Evolutionary conservation across 1,140 invertebrate species (phyloP), one percentile per base, ranked within the genome.

Genomic region (Daktulosphaira vitifoliae): DNA sequence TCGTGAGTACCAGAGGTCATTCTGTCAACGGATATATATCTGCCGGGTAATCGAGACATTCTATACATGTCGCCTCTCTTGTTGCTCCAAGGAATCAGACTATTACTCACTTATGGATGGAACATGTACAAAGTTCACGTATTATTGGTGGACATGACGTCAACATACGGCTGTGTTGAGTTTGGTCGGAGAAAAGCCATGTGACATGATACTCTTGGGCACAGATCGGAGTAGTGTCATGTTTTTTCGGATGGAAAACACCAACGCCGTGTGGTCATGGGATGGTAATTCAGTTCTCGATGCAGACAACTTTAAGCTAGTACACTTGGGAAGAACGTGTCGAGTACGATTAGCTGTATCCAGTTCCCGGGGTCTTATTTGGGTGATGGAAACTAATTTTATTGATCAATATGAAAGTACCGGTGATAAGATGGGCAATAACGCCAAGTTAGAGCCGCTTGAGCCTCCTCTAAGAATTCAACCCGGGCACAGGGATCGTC

Each of bases 241-340:
- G 15, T 56, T 42, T 3, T 56, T 56, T 13, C 52, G 52, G 0
- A 15, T 56, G 8, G 52, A 56, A 11, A 56, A 56, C 22, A 56
- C 52, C 7, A 56, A 56, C 20, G 52, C 38, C 3, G 29, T 56
- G 38, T 56, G 52, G 52, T 56, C 52, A 37, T 56, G 52, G 52
- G 26, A 56, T 9, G 50, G 50, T 1, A 18, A 15, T 1, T 2
- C 13, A 4, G 1, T 23, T 9, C 20, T 56, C 6, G 52, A 56
- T 7, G 33, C 37, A 39, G 29, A 20, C 8, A 37, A 56, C 2
- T 56, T 56, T 20, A 29, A 20, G 18, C 9, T 56, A 3, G 52
- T 56, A 1, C 37, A 37, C 16, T 2, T 56, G 11, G 52, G 52
- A 2, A 22, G 9, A 7, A 56, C 52, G 52, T 56, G 52, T 16